Evolutionary conservation across 2,797 vertebrate species (phyloP), one percentile per base, ranked within the genome.

Genomic region (Oreonectes daqikongensis): DNA sequence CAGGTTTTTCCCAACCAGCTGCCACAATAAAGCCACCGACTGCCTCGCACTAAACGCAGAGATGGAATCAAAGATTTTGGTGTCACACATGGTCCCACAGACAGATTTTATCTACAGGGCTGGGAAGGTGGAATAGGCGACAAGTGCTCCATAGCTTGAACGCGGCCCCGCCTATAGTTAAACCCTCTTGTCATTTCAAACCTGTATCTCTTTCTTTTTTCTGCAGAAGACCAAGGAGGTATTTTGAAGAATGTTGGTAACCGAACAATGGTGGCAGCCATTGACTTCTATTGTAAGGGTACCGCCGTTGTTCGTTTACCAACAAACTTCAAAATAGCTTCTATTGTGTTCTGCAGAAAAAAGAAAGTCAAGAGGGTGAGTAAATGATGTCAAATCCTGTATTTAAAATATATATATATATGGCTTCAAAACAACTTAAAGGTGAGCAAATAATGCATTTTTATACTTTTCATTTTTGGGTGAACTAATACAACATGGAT

Each of bases 1-100:
- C 72, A 75, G 53, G 55, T 68, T 73, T 67, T 79, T 68, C 64
- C 63, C 72, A 66, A 60, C 30, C 50, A 72, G 53, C 69, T 63
- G 76, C 77, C 72, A 78, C 76, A 75, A 74, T 74, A 70, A 81
- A 78, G 76, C 46, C 71, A 48, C 32, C 42, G 42, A 32, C 68
- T 76, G 52, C 42, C 20, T 68, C 15, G 32, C 44, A 60, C 38
- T 61, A 40, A 72, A 67, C 38, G 28, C 72, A 60, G 53, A 10
- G 52, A 66, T 57, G 46, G 22, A 76, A 76, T 76, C 79, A 75
- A 70, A 75, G 78, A 65, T 69, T 71, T 61, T 50, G 59, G 59
- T 52, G 40, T 71, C 72, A 46, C 66, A 74, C 71, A 59, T 74
- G 77, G 52, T 20, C 15, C 57, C 20, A 52, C 2, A 4, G 46